Conservation (phyloP, 2,113 vertebrate genomes). For the Typhlomys cinereus region DNA sequence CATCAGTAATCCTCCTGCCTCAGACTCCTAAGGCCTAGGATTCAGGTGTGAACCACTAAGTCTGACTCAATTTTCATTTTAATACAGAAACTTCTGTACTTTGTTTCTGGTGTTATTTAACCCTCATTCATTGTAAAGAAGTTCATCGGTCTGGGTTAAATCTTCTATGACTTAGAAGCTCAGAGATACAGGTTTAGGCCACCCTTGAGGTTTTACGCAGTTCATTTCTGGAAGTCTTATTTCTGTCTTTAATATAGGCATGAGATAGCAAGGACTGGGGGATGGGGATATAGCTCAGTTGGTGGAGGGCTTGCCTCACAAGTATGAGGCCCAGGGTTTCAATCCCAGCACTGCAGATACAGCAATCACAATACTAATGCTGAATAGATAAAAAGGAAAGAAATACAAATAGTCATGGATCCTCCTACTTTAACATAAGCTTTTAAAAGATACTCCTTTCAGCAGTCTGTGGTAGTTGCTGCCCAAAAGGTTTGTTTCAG, state of each 20-base stretch:
- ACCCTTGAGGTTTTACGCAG: neutral
- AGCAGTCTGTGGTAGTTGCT: neutral
- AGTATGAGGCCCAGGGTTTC: neutral
- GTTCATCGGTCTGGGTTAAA: neutral
- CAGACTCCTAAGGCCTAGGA: no score
- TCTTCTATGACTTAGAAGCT: neutral
- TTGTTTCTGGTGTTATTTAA: neutral
- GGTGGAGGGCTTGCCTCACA: neutral
- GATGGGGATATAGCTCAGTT: neutral
- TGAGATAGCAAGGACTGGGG: neutral
- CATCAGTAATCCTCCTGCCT: no score
- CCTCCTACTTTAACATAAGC: neutral
- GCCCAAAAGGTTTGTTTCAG: neutral
- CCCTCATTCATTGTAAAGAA: neutral
- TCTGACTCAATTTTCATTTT: no score
- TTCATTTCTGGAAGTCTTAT: neutral
- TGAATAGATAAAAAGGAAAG: neutral
- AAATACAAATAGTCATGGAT: neutral
- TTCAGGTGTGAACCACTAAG: no score
- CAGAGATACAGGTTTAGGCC: neutral
- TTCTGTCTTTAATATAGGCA: slow-evolving; percentile 42
- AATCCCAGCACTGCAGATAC: neutral
- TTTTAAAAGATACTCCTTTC: neutral
- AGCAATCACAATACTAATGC: no score
- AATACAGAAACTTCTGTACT: neutral